Evolutionary conservation across 2,113 vertebrate genomes (phyloP), one percentile per base, ranked within the genome.

Genomic region (Myiopsitta monachus): DNA sequence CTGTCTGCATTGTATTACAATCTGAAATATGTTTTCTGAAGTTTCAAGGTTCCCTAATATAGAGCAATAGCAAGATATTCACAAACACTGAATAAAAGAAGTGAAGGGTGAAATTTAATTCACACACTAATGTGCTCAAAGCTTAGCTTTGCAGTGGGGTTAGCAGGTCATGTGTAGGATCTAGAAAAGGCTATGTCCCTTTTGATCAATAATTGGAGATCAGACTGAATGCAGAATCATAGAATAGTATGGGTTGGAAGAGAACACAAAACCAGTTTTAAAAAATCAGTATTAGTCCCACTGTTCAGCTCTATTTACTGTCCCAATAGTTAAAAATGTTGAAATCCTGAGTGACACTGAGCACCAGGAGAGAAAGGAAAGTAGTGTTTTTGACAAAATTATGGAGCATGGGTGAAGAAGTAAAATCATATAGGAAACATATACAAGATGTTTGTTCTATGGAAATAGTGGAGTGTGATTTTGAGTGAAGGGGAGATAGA

Each of bases 121-220:
- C 47, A n/a, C 8, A 66, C 23, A 55, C 1, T 26, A 80, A 51
- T 1, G 9, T 22, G 38, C 26, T 72, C 13, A 30, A 51, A 83
- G n/a, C 4, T 49, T 14, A n/a, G 1, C 11, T 54, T 24, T 44
- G 14, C 1, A 0, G 6, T 80, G 64, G 7, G 6, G 8, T 26
- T 76, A 57, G 31, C n/a, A 63, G 41, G 24, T 4, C 23, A 39
- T 9, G 31, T 52, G 7, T 8, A 59, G 22, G 17, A 39, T 18
- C 26, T 76, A 38, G 57, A 83, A 67, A 85, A 72, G 7, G 5
- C 7, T 31, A 2, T 3, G 17, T 46, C 27, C 11, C 27, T 88
- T 57, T 59, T 17, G 26, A 67, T 7, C 16, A 67, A 15, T 30
- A 72, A 52, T 1, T 81, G 30, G 27, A 43, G 13, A 30, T 52